A percentile compares a stretch with the other conserved stretches of the same genome.
phyloP scores from a whole-genome alignment of 2,113 vertebrate genomes.

The Cephalophus harveyi region DNA sequence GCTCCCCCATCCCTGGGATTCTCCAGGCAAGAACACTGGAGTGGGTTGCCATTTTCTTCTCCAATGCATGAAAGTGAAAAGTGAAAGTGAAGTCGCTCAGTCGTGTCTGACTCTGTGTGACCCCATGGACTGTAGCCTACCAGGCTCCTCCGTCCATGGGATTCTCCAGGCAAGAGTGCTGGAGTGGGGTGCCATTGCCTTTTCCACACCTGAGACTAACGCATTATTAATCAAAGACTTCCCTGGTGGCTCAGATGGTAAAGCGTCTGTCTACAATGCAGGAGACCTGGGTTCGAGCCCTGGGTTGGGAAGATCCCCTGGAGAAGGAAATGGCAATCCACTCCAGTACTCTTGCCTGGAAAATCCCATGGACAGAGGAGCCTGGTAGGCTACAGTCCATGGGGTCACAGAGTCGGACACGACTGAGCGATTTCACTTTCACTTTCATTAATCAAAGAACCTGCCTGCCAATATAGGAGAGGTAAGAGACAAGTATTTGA shows the following conservation, averaged over 20 bases:
- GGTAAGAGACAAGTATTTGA: neutral
- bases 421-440: too few species aligned
- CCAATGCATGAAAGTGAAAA: neutral
- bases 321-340: too few species aligned
- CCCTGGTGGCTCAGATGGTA: too few species aligned
- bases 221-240: neutral
- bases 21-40: neutral
- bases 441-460: neutral
- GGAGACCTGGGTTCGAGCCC: too few species aligned
- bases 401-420: too few species aligned
- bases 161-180: neutral
- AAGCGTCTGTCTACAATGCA: too few species aligned
- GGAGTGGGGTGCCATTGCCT: neutral
- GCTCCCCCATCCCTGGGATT: rapidly evolving
- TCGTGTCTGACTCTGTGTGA: rapidly evolving
- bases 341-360: too few species aligned
- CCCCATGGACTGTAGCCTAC: neutral
- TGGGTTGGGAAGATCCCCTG: too few species aligned
- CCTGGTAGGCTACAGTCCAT: too few species aligned
- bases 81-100: neutral
- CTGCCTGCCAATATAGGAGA: neutral
- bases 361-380: too few species aligned
- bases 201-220: neutral
- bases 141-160: rapidly evolving
- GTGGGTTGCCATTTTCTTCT: neutral